Evolutionary conservation across 2,888 invertebrate genomes (phyloP), one percentile per base, ranked within the genome.

Genomic region (Daptonema setosum): DNA sequence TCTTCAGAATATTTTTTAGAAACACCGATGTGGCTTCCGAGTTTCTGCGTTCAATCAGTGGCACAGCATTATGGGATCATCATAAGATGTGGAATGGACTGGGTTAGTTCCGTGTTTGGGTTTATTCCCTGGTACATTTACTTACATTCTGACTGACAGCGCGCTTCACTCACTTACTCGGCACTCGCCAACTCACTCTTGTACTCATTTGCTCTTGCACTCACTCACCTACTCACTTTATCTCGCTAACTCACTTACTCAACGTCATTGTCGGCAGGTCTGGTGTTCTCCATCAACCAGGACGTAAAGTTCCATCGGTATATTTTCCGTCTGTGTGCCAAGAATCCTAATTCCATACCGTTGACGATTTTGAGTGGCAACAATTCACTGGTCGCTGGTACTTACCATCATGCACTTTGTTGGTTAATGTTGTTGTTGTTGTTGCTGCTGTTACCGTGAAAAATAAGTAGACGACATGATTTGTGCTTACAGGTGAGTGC

Each of bases 351-450:
- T 50, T 67, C 68, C 58, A 50, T 65, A 22, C 63, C 68, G 2
- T 62, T 71, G 35, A 65, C 67, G 25, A 63, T 71, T 14, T 57
- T 71, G 56, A 72, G 70, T 60, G 72, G 70, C 8, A 69, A 72
- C 61, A 70, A 69, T 58, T 69, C 70, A 20, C 60, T 71, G 60
- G 63, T 69, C 25, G 64, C 69, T 50, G 71, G 72, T 3, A 67
- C 70, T 3, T 72, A 72, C 63, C 70, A 68, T 58, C 70, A 71
- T 61, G 69, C 71, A 2, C 58, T 72, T 53, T 70, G 71, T 69
- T n/a, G n/a, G n/a, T n/a, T n/a, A n/a, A n/a, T n/a, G n/a, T n/a
- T n/a, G n/a, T n/a, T n/a, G 3, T 14, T 59, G 22, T 22, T n/a
- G 3, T 56, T 26, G 28, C 17, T 59, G 26, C 54, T 58, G 24